Percentiles rank a stretch among this genome's conserved stretches.
These are phyloP conservation scores for Climacteris rufus DNA, from an alignment of 2,113 vertebrate species.

Conservation along the genomic window DNA sequence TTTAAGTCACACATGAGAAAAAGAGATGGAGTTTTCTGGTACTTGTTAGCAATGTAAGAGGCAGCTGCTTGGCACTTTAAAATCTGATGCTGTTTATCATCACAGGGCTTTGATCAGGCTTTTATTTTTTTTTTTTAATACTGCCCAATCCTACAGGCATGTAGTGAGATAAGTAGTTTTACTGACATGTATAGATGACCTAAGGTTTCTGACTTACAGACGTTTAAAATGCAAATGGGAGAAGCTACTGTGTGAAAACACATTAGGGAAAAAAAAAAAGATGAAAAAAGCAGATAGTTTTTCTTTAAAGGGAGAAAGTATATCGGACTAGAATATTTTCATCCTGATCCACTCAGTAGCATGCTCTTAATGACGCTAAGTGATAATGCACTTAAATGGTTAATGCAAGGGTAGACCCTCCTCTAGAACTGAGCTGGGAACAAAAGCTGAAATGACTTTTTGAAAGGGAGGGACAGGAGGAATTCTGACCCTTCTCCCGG, in stretches of 20 bases:
- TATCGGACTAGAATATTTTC: not conserved
- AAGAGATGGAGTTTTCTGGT: not conserved
- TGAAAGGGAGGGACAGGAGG: not conserved
- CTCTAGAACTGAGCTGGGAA: not conserved
- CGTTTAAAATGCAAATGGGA: not conserved
- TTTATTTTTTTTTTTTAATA: not conserved
- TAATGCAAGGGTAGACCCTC: slow-evolving; percentile 36
- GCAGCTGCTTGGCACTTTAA: not conserved
- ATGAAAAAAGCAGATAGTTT: not conserved
- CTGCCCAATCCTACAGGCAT: not conserved
- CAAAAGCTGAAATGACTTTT: slow-evolving; percentile 36
- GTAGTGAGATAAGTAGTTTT: not conserved
- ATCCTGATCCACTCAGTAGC: not conserved
- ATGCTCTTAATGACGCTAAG: not conserved
- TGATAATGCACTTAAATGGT: slow-evolving; percentile 14
- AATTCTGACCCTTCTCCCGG: not conserved
- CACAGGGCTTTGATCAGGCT: not conserved
- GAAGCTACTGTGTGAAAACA: not conserved
- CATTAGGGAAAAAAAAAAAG: too few species aligned
- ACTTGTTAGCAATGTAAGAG: not conserved
- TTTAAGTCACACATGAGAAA: not conserved
- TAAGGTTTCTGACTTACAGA: not conserved
- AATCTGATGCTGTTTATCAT: not conserved
- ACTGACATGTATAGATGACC: not conserved
- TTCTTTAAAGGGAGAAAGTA: not conserved